Base-by-base conservation (phyloP, 2,797 vertebrate genomes). In the Sarcophilus harrisii region DNA sequence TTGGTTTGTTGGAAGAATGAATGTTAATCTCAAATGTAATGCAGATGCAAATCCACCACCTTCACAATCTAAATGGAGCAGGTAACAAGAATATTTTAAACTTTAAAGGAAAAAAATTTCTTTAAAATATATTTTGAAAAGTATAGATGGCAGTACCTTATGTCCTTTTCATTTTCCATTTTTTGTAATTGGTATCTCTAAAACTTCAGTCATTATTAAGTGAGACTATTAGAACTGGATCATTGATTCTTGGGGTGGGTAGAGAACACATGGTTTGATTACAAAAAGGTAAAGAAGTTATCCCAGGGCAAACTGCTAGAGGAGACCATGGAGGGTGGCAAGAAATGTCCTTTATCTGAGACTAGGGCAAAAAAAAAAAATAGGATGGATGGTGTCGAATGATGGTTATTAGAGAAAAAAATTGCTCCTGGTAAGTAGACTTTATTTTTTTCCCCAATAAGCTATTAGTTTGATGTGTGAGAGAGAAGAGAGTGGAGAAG, bases 11-110 rank as follows among this genome's bases (percentile, higher is more conserved):
- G 99, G 99, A 97, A 99, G 99, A 98, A 98, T 98, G 94, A 99
- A 99, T 49, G 99, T 99, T 97, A 99, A 99, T 98, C 99, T 99
- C 95, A 99, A 98, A 91, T 99, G 99, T 98, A 99, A 98, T 97
- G 99, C 99, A 98, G 99, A 99, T 98, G 99, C 99, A 97, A 99
- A 99, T 98, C 99, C 99, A 92, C 98, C 99, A 58, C 99, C 99
- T 45, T 98, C 98, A 97, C 98, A 98, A 94, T 99, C 99, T 97
- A 98, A 97, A 30, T 99, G 99, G 99, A 99, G 98, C 98, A 99
- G 99, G 99, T 99, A 98, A 98, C 98, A 98, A 55, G 81, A 89
- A 96, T 96, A 9, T 60, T 21, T 73, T 90, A 38, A 95, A 91
- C 57, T 96, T 97, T 28, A 92, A 93, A 94, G 38, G 55, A 55